Base-by-base conservation (phyloP, 2,113 vertebrate species). In the Actinemys pallida region DNA sequence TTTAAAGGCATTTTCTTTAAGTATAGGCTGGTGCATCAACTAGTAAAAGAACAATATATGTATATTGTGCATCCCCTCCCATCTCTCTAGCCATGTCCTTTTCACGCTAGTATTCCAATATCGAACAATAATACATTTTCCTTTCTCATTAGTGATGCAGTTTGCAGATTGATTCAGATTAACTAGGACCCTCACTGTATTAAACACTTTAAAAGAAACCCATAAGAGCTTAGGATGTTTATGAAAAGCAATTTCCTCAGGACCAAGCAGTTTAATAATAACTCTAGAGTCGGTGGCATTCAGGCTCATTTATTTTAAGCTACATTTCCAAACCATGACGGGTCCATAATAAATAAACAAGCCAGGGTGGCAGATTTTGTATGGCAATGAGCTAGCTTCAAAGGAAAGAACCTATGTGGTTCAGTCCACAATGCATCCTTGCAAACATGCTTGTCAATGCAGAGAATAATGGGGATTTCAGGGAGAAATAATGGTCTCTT, bases 221-320 rank as follows among this genome's bases (percentile, higher is more conserved):
- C 52, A 79, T 4, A 72, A 59, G 82, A 62, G 81, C 83, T 89
- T 89, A 93, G 93, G 94, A 90, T 96, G 94, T 94, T 98, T 97
- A 88, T 98, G 97, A 97, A 98, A 97, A 96, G 97, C 97, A 98
- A 98, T 98, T 98, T 98, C 97, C 97, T 97, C 95, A 83, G 2
- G 95, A 96, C 95, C 93, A 97, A 92, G 96, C 95, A 94, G 84
- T 97, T 98, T 98, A 97, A 97, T 93, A 93, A 89, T 96, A 98
- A 96, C 90, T 89, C 56, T 69, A 85, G 0, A 4, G 87, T 75
- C 84, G 8, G 42, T 88, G 88, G 91, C 93, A 96, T 89, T 92
- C 90, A 88, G 87, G 88, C 96, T 98, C 94, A 96, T 97, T 97
- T 96, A 98, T 97, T 98, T 97, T 96, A 96, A 95, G 88, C 75